These are phyloP conservation scores for Zaprionus inermis DNA, from an alignment of 1,140 invertebrate species.

Conservation along the genomic window DNA sequence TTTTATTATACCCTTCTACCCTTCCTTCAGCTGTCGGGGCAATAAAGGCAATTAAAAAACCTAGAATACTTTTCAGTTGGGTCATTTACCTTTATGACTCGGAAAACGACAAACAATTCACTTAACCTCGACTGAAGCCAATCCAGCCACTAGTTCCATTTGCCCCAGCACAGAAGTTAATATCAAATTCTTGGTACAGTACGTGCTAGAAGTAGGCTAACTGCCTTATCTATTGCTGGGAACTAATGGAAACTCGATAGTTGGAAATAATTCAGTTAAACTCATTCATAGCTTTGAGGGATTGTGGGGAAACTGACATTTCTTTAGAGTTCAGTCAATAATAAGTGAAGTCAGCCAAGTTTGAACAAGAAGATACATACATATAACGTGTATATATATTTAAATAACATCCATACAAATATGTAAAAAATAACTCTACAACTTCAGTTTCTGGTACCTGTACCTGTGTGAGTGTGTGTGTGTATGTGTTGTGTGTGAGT, in stretches of 20 bases:
- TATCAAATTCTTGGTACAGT: not conserved
- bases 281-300: conserved; percentile 16
- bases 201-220: not conserved
- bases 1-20: conserved; percentile 12
- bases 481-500: conserved; percentile 1
- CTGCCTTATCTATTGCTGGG: not conserved
- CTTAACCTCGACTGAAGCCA: not conserved
- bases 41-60: conserved; percentile 16
- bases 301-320: not conserved
- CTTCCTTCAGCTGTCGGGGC: not conserved
- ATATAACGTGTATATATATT: conserved; percentile 34
- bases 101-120: conserved; percentile 4
- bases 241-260: not conserved
- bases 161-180: not conserved
- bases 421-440: conserved; percentile 13
- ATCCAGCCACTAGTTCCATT: not conserved
- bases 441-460: conserved; percentile 45
- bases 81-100: conserved; percentile 25
- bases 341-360: not conserved
- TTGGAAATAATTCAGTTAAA: not conserved
- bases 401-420: conserved; percentile 41
- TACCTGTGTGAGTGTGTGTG: conserved; percentile 13
- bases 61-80: conserved; percentile 13
- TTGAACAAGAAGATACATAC: conserved; percentile 30
- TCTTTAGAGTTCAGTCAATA: not conserved